Percentiles rank a stretch among this genome's conserved stretches.
Evolutionary conservation across 2,797 vertebrate species (phyloP).

Genomic region (Chaenodraco wilsoni): DNA sequence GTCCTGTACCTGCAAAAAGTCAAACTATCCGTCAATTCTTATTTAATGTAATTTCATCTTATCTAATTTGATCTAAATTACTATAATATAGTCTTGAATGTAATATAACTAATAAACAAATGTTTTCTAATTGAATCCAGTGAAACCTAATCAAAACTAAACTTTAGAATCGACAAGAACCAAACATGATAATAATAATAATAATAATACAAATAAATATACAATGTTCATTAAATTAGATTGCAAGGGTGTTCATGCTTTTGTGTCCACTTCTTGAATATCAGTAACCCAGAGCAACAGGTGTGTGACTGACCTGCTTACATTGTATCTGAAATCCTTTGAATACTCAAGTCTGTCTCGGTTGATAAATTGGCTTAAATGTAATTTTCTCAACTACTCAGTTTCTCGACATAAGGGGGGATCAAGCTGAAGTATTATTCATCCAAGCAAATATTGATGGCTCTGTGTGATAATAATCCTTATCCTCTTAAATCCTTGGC

Average conservation of each 20-base stretch:
- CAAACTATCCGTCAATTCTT: too few relatives aligned
- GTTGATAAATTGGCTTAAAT: slow-evolving; percentile 20
- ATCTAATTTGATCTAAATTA: too few relatives aligned
- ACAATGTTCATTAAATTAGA: slow-evolving; percentile 18
- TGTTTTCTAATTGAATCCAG: too few relatives aligned
- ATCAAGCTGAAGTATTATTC: slow-evolving; percentile 49
- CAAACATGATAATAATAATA: slow-evolving; percentile 1
- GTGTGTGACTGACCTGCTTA: slow-evolving; percentile 24
- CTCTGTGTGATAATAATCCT: slow-evolving; percentile 55
- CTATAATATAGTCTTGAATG: too few relatives aligned
- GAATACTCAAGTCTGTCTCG: slow-evolving; percentile 15
- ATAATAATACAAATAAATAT: neutral
- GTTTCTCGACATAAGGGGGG: slow-evolving; percentile 29
- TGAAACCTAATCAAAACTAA: too few relatives aligned
- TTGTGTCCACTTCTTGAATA: slow-evolving; percentile 31
- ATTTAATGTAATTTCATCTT: too few relatives aligned
- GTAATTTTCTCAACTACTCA: slow-evolving; percentile 18
- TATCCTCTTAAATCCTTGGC: slow-evolving; percentile 74
- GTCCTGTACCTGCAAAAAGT: too few relatives aligned
- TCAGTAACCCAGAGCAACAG: slow-evolving; percentile 39
- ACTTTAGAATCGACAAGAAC: slow-evolving; percentile 1
- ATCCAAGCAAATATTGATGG: slow-evolving; percentile 57
- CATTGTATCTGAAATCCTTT: slow-evolving; percentile 24
- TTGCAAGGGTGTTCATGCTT: slow-evolving; percentile 19
- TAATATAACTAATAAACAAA: too few relatives aligned